Evolutionary conservation across 2,797 vertebrate species (phyloP).

Genomic region (Danio tinwini): DNA sequence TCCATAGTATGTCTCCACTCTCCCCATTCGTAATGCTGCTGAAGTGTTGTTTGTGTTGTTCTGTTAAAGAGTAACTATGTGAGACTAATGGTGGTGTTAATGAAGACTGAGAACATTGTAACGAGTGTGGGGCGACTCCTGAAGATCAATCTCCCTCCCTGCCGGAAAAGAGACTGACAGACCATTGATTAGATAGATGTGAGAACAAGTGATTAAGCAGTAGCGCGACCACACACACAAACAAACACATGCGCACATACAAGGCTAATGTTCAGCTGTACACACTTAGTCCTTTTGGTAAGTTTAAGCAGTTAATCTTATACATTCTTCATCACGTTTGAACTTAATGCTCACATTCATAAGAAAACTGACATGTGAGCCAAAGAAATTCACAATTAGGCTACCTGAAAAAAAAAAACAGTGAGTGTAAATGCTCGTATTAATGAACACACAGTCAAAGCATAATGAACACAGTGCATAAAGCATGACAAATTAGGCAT

Average conservation of each 20-base stretch:
- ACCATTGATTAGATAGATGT: slow-evolving; percentile 74
- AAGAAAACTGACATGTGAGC: too few relatives aligned
- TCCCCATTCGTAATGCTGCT: background rate
- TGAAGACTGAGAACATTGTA: slow-evolving; percentile 70
- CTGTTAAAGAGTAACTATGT: slow-evolving; percentile 60
- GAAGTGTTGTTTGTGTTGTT: slow-evolving; percentile 58
- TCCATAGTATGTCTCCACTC: background rate
- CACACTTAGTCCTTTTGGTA: background rate
- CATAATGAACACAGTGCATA: too few relatives aligned
- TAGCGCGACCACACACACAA: slow-evolving; percentile 59
- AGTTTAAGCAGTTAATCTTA: background rate
- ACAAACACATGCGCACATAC: slow-evolving; percentile 33
- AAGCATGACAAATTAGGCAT: too few relatives aligned
- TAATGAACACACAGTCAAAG: too few relatives aligned
- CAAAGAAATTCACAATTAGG: too few relatives aligned
- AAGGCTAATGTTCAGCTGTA: background rate
- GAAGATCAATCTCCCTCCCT: slow-evolving; percentile 78
- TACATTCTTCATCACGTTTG: background rate
- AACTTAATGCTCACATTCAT: background rate
- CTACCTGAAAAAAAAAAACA: too few relatives aligned
- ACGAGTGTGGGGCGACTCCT: slow-evolving; percentile 66
- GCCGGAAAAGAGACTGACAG: slow-evolving; percentile 70
- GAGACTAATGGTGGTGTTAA: slow-evolving; percentile 78
- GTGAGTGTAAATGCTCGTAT: too few relatives aligned
- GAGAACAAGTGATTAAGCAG: slow-evolving; percentile 78